Evolutionary conservation across 2,888 invertebrate genomes (phyloP), one percentile per base, ranked within the genome.

Genomic region (Scaptomyza caliginosa): DNA sequence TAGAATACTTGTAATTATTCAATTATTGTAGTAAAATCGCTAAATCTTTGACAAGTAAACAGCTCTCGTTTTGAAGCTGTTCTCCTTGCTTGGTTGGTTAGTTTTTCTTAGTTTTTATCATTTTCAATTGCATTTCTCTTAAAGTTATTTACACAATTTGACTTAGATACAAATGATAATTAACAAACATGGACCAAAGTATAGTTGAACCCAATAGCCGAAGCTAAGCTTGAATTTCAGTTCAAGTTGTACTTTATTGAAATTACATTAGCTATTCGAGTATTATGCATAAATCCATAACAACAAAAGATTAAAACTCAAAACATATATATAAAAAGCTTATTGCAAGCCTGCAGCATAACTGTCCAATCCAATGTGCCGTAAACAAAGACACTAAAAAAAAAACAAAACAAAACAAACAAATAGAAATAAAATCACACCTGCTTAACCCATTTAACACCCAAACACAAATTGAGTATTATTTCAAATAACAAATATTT

Each of bases 11-110:
- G 74, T 28, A 74, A 60, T 55, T n/a, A 45, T 17, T 43, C 34
- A 55, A 34, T 74, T 74, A 69, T 75, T 69, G 65, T 69, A 74
- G 66, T 77, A 77, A 75, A 75, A 75, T 77, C 75, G 75, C 66
- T 65, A 77, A 74, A 59, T 77, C 49, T 55, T 46, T 16, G 26
- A 42, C 49, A 60, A 43, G 43, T 19, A 39, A n/a, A n/a, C 10
- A 45, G 16, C 23, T 36, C 32, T 36, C 32, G 13, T 28, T 10
- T n/a, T 21, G 17, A 21, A 30, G 3, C 43, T 24, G 19, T 10
- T 10, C 13, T 11, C 5, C 24, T 8, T 21, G 11, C 7, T 52
- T 74, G 51, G 36, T 60, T 62, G 52, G 21, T 42, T 64, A 16
- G 16, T 16, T 34, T 6, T 4, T 32, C 16, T 13, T 32, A n/a